Evolutionary conservation across 2,797 vertebrate genomes (phyloP), one percentile per base, ranked within the genome.

Genomic region (Eutrigla gurnardus): DNA sequence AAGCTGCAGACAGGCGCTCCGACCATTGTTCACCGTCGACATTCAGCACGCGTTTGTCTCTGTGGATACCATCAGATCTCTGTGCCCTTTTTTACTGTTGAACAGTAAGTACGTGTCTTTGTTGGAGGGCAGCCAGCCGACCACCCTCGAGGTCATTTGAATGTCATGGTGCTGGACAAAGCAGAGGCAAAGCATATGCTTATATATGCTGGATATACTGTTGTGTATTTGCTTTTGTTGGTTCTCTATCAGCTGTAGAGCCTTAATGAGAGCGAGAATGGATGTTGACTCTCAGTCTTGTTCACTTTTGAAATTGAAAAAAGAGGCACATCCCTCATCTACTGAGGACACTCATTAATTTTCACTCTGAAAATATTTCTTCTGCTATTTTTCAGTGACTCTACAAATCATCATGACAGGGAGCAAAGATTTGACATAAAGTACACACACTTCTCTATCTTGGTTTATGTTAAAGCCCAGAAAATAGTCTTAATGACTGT

Each of bases 1-100:
- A 59, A 46, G 47, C 59, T 53, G 57, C 42, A 50, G 63, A 73
- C 70, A 35, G 76, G 55, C 50, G 39, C 57, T 42, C 3, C 8
- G 52, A 69, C 59, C 73, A 54, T 39, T 0, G 3, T 50, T 43
- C 69, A 58, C 13, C 73, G 73, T 78, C 32, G 37, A 47, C 76
- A 68, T 73, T 32, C 7, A 73, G 55, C 61, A 50, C 4, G 0
- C 65, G 60, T 70, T 72, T 65, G 46, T 39, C 67, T 80, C 37
- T n/a, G 32, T 61, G 52, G 65, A 37, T 49, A 15, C 13, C 13
- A 74, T 75, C 57, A 39, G 62, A 33, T 11, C 42, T 61, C 64
- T 7, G 6, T 86, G 85, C 58, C 81, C 70, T 85, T 83, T 90
- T 72, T 65, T 36, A 66, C 76, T 71, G 59, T 62, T 50, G 4